Base-by-base conservation (phyloP, 1,140 invertebrate genomes). In the Nymphalis io region DNA sequence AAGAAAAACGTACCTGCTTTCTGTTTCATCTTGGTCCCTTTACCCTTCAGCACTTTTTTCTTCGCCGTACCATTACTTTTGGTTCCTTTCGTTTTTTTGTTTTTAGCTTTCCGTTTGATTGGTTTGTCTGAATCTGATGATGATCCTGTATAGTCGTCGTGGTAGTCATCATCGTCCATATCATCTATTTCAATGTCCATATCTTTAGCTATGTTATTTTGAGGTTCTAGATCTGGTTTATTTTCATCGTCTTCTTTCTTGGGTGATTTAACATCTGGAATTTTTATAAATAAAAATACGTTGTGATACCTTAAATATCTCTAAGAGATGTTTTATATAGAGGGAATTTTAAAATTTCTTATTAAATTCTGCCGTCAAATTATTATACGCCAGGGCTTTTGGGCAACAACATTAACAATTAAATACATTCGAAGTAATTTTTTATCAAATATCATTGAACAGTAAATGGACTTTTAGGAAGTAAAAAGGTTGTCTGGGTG, bases 81-180 rank as follows among this genome's bases (percentile, higher is more conserved):
- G 20, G 79, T 83, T 12, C 23, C 73, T 57, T 79, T 80, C 27
- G 53, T 62, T 23, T 83, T 88, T 60, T 82, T 82, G 18, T 61
- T 75, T 59, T 80, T 82, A 3, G 51, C 53, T 59, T 84, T 85
- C 70, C 77, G 81, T 66, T 82, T 84, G 21, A 89, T 81, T 0
- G 87, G 88, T 51, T 87, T 85, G 20, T 90, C 87, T 0, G 87
- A 89, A 67, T 89, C 79, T 0, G 84, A 88, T 0, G 82, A 84
- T 0, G 87, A 88, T 10, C 79, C 76, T 0, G 81, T 76, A 44
- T 76, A 88, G 27, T 87, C 82, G 18, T 76, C 80, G 5, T 78
- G 78, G 3, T 75, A 69, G 51, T 81, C 79, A 21, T 73, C 73
- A 40, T 82, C 76, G 53, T 81, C 77, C 10, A 79, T 73, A 21